These are phyloP conservation scores for Cyrtodaria siliqua DNA, from an alignment of 2,888 invertebrate genomes.

Conservation along the genomic window DNA sequence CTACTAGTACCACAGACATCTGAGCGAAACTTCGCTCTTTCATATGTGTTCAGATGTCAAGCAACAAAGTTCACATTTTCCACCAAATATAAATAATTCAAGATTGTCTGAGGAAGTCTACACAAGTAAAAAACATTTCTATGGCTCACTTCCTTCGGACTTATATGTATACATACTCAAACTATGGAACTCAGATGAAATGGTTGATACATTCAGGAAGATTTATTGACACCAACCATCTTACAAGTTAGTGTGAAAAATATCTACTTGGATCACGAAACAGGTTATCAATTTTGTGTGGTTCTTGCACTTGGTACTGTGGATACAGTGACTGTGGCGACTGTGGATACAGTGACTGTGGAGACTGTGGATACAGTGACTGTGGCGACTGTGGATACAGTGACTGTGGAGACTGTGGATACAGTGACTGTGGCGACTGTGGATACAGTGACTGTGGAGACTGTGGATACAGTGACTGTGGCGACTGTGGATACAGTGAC, in stretches of 20 bases:
- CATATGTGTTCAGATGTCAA: constrained; percentile 9
- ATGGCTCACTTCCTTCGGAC: constrained; percentile 22
- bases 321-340: no score
- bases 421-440: neutral
- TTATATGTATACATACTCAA: constrained; percentile 32
- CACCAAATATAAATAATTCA: constrained; percentile 2
- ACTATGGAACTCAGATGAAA: constrained; percentile 54
- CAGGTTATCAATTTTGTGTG: constrained; percentile 7
- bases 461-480: constrained; percentile 8
- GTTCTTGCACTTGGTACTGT: constrained; percentile 18
- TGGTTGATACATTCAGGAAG: constrained; percentile 28
- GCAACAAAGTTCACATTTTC: constrained; percentile 4
- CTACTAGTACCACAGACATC: constrained; percentile 8
- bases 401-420: constrained; percentile 2
- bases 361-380: constrained; percentile 16
- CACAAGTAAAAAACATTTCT: constrained; percentile 23
- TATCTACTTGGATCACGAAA: constrained; percentile 2
- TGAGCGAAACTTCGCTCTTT: constrained; percentile 13
- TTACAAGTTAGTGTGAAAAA: constrained; percentile 12
- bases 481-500: constrained; percentile 1
- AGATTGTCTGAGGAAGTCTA: constrained; percentile 16
- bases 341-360: constrained; percentile 20
- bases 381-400: neutral
- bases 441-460: constrained; percentile 11
- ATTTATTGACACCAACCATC: neutral